Percentiles rank a stretch among this genome's conserved stretches.
phyloP scores from a whole-genome alignment of 2,888 invertebrate genomes.

The Geotrupes spiniger region DNA sequence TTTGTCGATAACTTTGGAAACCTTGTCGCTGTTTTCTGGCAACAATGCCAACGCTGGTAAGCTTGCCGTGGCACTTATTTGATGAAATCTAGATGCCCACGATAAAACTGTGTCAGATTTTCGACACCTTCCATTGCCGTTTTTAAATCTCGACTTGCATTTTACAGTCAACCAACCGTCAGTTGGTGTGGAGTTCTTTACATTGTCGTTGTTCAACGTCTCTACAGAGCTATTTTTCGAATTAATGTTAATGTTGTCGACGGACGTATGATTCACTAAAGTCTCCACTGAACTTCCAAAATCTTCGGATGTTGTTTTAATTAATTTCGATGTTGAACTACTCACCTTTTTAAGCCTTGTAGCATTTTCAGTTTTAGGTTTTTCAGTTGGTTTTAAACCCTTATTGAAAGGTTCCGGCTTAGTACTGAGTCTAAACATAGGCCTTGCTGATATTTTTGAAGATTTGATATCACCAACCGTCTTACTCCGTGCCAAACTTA shows the following conservation, averaged over 20 bases:
- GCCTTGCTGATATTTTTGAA: constrained; percentile 17
- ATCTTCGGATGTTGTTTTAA: constrained; percentile 12
- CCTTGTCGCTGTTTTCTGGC: constrained; percentile 40
- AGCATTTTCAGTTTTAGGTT: constrained; percentile 12
- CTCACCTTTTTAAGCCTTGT: constrained; percentile 10
- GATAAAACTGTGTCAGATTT: constrained; percentile 50
- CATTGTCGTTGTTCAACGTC: constrained; percentile 56
- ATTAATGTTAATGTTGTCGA: constrained; percentile 37
- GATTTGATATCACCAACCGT: constrained; percentile 48
- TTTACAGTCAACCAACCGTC: constrained; percentile 92
- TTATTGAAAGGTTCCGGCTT: constrained; percentile 14
- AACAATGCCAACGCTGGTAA: constrained; percentile 65
- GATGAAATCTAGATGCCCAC: constrained; percentile 75
- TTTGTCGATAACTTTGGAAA: constrained; percentile 41
- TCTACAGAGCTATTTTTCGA: constrained; percentile 55
- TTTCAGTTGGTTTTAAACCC: constrained; percentile 31
- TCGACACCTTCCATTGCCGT: constrained; percentile 49
- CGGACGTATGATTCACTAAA: constrained; percentile 41
- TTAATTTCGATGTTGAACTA: constrained; percentile 1
- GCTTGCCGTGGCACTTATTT: constrained; percentile 77
- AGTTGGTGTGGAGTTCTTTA: constrained; percentile 42
- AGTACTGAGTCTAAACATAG: constrained; percentile 20
- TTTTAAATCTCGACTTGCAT: constrained; percentile 61
- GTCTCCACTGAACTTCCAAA: constrained; percentile 46
- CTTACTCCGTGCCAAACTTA: constrained; percentile 42